Conservation (phyloP, 2,113 vertebrate species). For the Junco hyemalis region DNA sequence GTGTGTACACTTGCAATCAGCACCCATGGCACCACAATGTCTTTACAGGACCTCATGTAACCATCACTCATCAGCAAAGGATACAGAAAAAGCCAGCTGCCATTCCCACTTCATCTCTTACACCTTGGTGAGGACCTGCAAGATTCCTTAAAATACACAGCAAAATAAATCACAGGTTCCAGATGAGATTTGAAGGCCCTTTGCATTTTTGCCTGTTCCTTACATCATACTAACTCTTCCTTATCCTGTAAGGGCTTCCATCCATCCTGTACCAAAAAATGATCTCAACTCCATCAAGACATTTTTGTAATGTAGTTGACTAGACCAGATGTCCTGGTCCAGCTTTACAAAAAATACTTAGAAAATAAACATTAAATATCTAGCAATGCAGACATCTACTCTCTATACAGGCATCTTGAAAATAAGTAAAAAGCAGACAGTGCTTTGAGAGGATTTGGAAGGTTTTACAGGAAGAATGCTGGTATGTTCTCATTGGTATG, state of each 20-base stretch:
- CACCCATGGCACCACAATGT: rapidly evolving
- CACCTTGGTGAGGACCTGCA: rapidly evolving
- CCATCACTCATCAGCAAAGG: neutral
- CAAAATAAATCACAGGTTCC: neutral
- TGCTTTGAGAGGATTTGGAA: neutral
- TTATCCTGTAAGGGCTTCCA: neutral
- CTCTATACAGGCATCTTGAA: neutral
- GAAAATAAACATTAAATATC: neutral
- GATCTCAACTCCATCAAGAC: neutral
- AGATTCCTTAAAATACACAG: neutral
- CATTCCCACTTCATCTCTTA: neutral
- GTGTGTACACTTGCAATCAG: neutral
- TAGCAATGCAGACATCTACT: neutral
- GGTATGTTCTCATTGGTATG: neutral
- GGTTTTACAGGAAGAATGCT: neutral
- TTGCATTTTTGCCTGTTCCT: neutral
- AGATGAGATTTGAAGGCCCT: neutral
- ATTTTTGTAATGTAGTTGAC: neutral
- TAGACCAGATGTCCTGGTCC: neutral
- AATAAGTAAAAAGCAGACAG: neutral
- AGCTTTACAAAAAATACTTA: neutral
- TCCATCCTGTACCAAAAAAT: neutral
- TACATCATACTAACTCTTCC: neutral
- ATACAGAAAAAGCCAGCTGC: neutral
- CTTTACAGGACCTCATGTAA: neutral